These are phyloP conservation scores for Plotosus lineatus DNA, from an alignment of 2,113 vertebrate genomes.

Conservation along the genomic window DNA sequence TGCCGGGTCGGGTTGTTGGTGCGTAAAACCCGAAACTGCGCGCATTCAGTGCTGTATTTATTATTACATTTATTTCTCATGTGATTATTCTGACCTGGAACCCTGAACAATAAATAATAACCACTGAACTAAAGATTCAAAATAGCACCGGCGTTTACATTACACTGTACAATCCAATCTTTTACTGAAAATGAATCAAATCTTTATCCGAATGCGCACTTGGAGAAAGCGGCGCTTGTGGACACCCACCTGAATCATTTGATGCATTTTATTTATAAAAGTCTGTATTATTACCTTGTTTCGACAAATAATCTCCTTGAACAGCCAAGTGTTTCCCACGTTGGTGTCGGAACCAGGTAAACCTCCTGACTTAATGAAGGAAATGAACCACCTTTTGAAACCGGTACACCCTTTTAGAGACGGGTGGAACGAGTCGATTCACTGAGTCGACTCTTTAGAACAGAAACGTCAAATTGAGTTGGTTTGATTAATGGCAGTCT, in stretches of 20 bases:
- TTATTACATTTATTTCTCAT: not conserved
- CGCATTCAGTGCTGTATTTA: not conserved
- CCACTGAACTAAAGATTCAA: not conserved
- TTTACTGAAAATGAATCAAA: too few species aligned
- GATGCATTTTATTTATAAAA: not conserved
- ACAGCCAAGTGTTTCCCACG: not conserved
- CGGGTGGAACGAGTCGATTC: conserved; percentile 12
- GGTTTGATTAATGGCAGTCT: not conserved
- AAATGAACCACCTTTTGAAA: not conserved
- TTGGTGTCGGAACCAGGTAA: not conserved
- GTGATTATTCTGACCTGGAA: not conserved
- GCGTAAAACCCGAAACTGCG: not conserved
- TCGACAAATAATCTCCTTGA: not conserved
- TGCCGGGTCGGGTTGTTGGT: not conserved
- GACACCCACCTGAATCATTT: not conserved
- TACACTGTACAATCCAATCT: not conserved
- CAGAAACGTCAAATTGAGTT: not conserved
- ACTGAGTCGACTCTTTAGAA: conserved; percentile 10
- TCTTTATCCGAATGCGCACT: not conserved
- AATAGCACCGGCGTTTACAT: not conserved
- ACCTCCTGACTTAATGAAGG: not conserved
- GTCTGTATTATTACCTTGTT: not conserved
- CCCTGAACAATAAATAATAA: not conserved
- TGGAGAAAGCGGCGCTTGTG: not conserved
- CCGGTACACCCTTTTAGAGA: not conserved